Conservation (phyloP, 2,113 vertebrate genomes). For the Antigone vipio region DNA sequence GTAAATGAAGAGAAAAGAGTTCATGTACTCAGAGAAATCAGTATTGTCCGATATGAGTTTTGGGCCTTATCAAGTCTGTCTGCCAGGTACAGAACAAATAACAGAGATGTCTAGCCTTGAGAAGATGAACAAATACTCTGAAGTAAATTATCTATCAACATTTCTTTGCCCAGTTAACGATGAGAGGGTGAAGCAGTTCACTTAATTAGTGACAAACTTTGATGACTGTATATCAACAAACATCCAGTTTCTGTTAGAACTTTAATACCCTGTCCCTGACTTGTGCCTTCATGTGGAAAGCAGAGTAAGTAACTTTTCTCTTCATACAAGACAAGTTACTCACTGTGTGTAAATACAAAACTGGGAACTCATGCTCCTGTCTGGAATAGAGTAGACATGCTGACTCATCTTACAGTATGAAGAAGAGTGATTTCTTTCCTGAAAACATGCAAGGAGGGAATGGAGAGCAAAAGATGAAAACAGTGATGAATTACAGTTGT, state of each 20-base stretch:
- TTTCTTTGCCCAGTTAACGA: neutral
- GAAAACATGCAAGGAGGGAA: neutral
- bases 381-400: neutral
- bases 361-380: neutral
- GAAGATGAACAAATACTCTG: neutral
- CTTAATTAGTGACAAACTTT: neutral
- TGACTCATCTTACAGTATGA: neutral
- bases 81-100: accelerated
- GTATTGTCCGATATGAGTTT: neutral
- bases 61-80: neutral
- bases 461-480: neutral
- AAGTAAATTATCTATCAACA: neutral
- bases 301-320: neutral
- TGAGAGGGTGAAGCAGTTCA: neutral
- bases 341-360: neutral
- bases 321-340: neutral
- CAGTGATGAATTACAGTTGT: neutral
- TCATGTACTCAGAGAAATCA: neutral
- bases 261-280: neutral
- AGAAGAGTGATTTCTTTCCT: neutral
- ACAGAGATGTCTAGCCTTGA: neutral
- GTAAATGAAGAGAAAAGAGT: neutral
- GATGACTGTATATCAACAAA: neutral
- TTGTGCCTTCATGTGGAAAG: neutral
- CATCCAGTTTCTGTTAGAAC: neutral